A percentile compares a stretch with the other conserved stretches of the same genome.
These are phyloP conservation scores for Siphlonurus alternatus DNA, from an alignment of 2,888 invertebrate species.

Conservation along the genomic window DNA sequence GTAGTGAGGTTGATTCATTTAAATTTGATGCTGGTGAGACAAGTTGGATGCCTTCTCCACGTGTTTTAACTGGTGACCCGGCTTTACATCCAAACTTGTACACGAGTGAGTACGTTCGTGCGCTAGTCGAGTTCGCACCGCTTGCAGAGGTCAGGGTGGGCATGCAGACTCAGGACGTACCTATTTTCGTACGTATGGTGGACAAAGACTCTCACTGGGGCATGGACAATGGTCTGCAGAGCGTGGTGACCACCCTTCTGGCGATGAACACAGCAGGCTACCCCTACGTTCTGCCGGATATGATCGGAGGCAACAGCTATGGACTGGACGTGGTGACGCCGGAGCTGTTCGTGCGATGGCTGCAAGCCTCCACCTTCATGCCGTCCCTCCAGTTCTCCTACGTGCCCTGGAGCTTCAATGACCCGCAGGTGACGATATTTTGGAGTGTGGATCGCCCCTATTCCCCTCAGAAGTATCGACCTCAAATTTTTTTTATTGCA, in stretches of 20 bases:
- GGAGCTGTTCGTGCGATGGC: slow-evolving; percentile 60
- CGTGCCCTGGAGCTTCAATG: slow-evolving; percentile 61
- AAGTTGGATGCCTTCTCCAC: slow-evolving; percentile 41
- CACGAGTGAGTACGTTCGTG: neutral
- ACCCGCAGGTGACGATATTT: slow-evolving; percentile 15
- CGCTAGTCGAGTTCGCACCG: slow-evolving; percentile 38
- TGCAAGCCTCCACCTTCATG: slow-evolving; percentile 59
- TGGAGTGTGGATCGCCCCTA: too few species aligned
- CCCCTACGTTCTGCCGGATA: slow-evolving; percentile 59
- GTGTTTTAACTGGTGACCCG: neutral
- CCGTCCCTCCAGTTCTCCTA: slow-evolving; percentile 65
- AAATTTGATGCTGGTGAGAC: slow-evolving; percentile 73
- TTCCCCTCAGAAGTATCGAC: too few species aligned
- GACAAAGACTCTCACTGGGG: slow-evolving; percentile 52
- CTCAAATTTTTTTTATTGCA: too few species aligned
- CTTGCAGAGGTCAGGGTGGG: slow-evolving; percentile 54
- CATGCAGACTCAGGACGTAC: slow-evolving; percentile 47
- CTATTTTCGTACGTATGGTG: slow-evolving; percentile 57
- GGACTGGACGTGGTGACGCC: slow-evolving; percentile 36
- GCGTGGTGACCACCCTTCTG: neutral
- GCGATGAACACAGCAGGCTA: slow-evolving; percentile 42
- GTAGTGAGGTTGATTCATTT: slow-evolving; percentile 51
- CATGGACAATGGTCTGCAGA: slow-evolving; percentile 17
- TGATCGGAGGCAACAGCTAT: slow-evolving; percentile 54
- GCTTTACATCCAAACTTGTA: neutral